Percentiles rank a stretch among this genome's conserved stretches.
These are phyloP conservation scores for Sclerodermus sp. DNA, from an alignment of 2,888 invertebrate genomes.

Conservation along the genomic window DNA sequence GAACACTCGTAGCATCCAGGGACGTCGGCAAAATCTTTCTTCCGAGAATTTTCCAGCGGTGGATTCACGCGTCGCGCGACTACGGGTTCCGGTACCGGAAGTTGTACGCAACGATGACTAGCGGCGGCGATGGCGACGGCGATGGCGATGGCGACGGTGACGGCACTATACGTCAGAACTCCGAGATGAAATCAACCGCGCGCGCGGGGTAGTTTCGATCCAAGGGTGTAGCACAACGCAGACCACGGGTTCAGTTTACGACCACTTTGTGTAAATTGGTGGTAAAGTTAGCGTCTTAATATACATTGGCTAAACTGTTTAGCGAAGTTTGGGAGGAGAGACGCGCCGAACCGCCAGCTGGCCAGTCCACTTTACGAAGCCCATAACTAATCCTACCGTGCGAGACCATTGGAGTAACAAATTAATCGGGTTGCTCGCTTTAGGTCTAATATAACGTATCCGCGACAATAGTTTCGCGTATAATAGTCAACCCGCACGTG, in stretches of 20 bases:
- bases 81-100: no score
- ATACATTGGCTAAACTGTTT: conserved; percentile 39
- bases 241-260: conserved; percentile 26
- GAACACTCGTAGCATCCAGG: no score
- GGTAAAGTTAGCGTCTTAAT: conserved; percentile 37
- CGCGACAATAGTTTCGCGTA: no score
- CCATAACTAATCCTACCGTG: conserved; percentile 30
- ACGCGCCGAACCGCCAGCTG: conserved; percentile 17
- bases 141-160: no score
- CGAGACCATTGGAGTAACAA: conserved; percentile 23
- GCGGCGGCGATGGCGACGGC: no score
- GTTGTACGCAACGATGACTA: no score
- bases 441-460: no score
- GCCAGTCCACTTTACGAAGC: conserved; percentile 32
- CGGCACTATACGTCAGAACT: neutral
- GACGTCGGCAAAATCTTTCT: no score
- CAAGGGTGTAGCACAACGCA: conserved; percentile 11
- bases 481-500: no score
- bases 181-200: conserved; percentile 9
- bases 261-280: conserved; percentile 36
- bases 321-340: conserved; percentile 27
- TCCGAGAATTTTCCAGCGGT: no score
- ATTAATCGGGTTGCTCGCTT: conserved; percentile 9
- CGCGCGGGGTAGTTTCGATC: conserved; percentile 10
- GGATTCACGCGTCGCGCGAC: no score